Base-by-base conservation (phyloP, 2,888 invertebrate species). In the Caenorhabditis sp. region DNA sequence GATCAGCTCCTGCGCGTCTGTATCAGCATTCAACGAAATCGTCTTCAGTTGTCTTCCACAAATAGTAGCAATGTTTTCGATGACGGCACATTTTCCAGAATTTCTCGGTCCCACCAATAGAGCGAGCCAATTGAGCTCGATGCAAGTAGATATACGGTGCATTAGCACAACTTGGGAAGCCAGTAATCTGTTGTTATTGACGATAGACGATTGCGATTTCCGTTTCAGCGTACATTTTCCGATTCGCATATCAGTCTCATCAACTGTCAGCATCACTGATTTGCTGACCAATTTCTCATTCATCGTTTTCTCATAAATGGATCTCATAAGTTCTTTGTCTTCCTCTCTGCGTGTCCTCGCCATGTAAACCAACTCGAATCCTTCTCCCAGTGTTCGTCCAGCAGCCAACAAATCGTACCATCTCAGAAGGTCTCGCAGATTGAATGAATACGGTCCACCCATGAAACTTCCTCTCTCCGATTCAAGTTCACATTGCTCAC, bases 391-490 rank as follows among this genome's bases (percentile, higher is more conserved):
- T 16, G n/a, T 63, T 85, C 86, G 73, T 54, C 86, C 86, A 64
- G 75, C 70, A 1, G 69, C 61, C 35, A 66, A 66, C 44, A 88
- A 68, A 49, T 97, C 95, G 92, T 96, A 96, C 97, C 97, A 98
- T 88, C 98, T 95, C 80, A 95, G 95, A 87, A 99, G 94, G 92
- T 99, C 99, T 89, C 99, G 94, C 61, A 99, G 94, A 93, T 99
- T 99, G 93, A 98, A 96, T 93, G 99, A 98, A 95, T 96, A 98
- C 0, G 98, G 98, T 0, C 96, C 95, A 0, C 98, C 97, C 91
- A 94, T n/a, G 47, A 87, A 82, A 64, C 56, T 64, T n/a, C 63
- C 76, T 22, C 73, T 70, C 14, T 82, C 75, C n/a, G 85, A 68
- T 56, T 75, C 75, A 16, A 35, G 2, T 31, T 58, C 76, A 19